phyloP scores from a whole-genome alignment of 2,888 invertebrate genomes.

The Tetragnatha montana region DNA sequence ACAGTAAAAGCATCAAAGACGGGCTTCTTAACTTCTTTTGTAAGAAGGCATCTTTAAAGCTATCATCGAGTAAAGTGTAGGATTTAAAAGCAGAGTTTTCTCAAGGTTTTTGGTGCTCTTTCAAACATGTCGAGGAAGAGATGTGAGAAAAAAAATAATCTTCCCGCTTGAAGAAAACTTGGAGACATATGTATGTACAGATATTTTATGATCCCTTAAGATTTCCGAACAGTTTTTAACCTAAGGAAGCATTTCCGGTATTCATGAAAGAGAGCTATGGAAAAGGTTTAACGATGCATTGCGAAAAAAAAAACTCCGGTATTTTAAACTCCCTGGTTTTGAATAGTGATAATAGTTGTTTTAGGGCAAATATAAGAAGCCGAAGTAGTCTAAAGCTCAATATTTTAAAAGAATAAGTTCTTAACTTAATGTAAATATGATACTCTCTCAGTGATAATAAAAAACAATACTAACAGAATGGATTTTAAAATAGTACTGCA shows the following conservation, averaged over 20 bases:
- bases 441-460: too few species aligned
- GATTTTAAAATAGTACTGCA: too few species aligned
- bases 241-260: background rate
- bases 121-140: background rate
- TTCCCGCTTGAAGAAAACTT: background rate
- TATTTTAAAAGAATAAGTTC: too few species aligned
- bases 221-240: background rate
- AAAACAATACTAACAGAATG: too few species aligned
- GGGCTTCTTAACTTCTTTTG: conserved; percentile 49
- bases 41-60: conserved; percentile 9
- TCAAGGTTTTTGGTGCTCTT: background rate
- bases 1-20: conserved; percentile 43
- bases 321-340: too few species aligned
- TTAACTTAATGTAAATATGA: too few species aligned
- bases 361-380: too few species aligned
- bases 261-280: background rate
- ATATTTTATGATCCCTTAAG: background rate
- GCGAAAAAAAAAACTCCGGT: too few species aligned
- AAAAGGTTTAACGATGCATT: background rate
- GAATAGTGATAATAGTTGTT: too few species aligned
- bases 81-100: conserved; percentile 11
- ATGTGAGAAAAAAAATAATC: conserved; percentile 11
- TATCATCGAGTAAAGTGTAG: conserved; percentile 8
- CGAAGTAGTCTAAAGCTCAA: too few species aligned
- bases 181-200: background rate